Evolutionary conservation across 2,888 invertebrate genomes (phyloP).

Genomic region (Rutpela maculata): DNA sequence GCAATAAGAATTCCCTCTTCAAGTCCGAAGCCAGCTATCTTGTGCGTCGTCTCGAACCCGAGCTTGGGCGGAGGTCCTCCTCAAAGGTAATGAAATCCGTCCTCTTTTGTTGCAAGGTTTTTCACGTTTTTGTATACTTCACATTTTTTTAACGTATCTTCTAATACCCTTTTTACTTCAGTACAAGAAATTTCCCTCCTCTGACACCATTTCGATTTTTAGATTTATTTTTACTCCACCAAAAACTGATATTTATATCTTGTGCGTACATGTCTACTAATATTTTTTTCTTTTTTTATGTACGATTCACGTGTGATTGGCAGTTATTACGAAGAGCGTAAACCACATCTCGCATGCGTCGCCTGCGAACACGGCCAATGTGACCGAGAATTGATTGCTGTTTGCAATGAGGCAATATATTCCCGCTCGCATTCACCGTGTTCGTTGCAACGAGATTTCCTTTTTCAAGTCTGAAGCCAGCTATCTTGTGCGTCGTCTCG

Average conservation of each 20-base stretch:
- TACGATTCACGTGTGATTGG: conserved; percentile 98
- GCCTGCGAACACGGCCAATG: conserved; percentile 99
- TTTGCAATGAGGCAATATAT: conserved; percentile 99
- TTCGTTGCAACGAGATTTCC: too few relatives aligned
- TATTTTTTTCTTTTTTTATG: conserved; percentile 68
- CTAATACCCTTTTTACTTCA: too few relatives aligned
- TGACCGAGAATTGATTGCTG: conserved; percentile 96
- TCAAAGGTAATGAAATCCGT: conserved; percentile 77
- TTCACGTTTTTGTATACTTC: background rate
- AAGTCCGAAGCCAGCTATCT: conserved; percentile 98
- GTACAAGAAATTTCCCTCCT: too few relatives aligned
- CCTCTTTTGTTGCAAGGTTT: background rate
- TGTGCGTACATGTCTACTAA: background rate
- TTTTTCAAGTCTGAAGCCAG: conserved; percentile 99
- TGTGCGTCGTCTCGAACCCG: conserved; percentile 94
- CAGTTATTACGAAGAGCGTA: conserved; percentile 99
- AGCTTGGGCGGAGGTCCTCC: conserved; percentile 97
- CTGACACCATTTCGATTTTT: too few relatives aligned
- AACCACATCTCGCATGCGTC: conserved; percentile 99
- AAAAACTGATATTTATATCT: background rate
- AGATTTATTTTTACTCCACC: too few relatives aligned
- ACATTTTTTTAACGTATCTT: too few relatives aligned
- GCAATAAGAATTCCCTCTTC: conserved; percentile 99
- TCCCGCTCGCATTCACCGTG: too few relatives aligned
- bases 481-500: conserved; percentile 95